Evolutionary conservation across 2,113 vertebrate species (phyloP).

Genomic region (Pollachius pollachius): DNA sequence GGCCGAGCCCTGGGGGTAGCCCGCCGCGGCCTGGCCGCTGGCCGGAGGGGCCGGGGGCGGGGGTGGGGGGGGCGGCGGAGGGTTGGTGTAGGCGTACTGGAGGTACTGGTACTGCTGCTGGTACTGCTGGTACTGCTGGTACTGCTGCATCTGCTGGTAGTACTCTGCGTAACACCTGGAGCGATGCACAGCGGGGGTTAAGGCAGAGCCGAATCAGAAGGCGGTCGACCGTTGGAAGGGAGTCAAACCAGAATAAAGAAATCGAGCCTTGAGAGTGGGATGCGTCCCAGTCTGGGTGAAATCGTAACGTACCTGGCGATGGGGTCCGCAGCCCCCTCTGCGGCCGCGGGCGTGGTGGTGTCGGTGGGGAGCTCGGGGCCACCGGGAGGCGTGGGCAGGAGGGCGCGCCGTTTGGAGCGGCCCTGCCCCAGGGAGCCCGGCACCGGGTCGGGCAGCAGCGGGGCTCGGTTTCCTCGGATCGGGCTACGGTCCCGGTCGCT

Average conservation of each 20-base stretch:
- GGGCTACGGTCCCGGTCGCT: slow-evolving; percentile 75
- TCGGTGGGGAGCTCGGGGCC: slow-evolving; percentile 61
- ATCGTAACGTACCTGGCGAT: slow-evolving; percentile 66
- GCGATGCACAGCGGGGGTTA: background rate
- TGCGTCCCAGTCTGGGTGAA: background rate
- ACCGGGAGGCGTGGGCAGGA: slow-evolving; percentile 76
- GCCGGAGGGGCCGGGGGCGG: slow-evolving; percentile 57
- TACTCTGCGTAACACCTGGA: slow-evolving; percentile 77
- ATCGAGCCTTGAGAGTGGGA: background rate
- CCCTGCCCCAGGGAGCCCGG: slow-evolving; percentile 67
- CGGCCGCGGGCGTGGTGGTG: slow-evolving; percentile 13
- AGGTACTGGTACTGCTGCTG: slow-evolving; percentile 78
- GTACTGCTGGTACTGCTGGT: slow-evolving; percentile 78
- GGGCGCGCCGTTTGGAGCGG: slow-evolving; percentile 69
- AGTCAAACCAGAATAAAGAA: background rate
- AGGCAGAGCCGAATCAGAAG: background rate
- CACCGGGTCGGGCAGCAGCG: slow-evolving; percentile 74
- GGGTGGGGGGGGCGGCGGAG: slow-evolving; percentile 62
- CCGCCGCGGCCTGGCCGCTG: slow-evolving; percentile 11
- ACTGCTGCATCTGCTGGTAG: slow-evolving; percentile 78
- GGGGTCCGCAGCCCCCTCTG: slow-evolving; percentile 67
- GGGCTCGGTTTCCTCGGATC: slow-evolving; percentile 66
- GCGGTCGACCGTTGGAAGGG: background rate
- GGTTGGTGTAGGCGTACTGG: slow-evolving; percentile 73
- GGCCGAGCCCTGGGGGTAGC: slow-evolving; percentile 34